Evolutionary conservation across 2,113 vertebrate species (phyloP).

Genomic region (Phylloscopus whistleri): DNA sequence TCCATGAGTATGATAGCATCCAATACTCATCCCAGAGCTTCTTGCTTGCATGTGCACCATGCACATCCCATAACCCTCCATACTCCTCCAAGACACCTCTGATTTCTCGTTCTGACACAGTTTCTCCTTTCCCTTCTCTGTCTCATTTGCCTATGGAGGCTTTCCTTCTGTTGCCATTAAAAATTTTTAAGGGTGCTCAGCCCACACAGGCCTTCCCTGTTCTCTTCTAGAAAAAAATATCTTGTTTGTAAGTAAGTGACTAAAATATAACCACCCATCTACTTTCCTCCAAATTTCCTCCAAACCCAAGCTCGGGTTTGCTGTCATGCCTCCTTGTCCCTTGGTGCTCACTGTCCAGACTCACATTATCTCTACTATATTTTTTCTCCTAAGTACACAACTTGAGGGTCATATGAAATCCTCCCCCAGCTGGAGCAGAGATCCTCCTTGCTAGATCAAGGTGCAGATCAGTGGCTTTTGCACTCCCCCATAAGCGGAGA

Average conservation of each 20-base stretch:
- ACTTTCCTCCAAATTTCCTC: neutral
- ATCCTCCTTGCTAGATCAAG: neutral
- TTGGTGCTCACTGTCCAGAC: neutral
- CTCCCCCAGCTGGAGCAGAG: neutral
- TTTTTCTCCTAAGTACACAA: neutral
- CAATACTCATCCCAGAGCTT: neutral
- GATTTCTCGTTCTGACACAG: neutral
- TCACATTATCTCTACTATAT: neutral
- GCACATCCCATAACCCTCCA: neutral
- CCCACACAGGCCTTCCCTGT: neutral
- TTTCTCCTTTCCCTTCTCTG: neutral
- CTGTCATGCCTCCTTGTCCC: neutral
- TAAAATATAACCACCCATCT: neutral
- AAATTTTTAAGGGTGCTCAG: neutral
- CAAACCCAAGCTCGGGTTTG: neutral
- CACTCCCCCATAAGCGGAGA: neutral
- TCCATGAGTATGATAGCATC: neutral
- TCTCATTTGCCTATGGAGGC: neutral
- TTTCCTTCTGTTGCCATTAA: neutral
- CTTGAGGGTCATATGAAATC: neutral
- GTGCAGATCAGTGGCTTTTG: neutral
- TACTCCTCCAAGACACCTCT: neutral
- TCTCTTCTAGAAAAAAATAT: neutral
- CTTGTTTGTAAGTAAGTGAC: neutral
- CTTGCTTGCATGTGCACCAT: accelerated